These are phyloP conservation scores for Limulus polyphemus DNA, from an alignment of 2,888 invertebrate species.

Conservation along the genomic window DNA sequence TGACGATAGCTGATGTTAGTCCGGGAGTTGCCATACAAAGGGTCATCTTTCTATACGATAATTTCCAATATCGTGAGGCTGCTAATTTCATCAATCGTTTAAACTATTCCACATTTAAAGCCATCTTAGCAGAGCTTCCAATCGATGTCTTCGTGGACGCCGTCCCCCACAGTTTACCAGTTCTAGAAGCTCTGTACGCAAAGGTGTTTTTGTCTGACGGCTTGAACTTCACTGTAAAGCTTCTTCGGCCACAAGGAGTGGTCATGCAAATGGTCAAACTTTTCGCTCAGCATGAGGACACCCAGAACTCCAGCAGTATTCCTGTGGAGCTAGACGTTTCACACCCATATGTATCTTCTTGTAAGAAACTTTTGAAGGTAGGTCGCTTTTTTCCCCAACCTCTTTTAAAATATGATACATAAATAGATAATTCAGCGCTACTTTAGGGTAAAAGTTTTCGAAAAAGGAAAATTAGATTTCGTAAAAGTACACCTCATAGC, in stretches of 20 bases:
- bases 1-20: slow-evolving; percentile 38
- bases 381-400: background rate
- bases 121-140: slow-evolving; percentile 55
- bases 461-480: too few species aligned
- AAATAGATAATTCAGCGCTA: too few species aligned
- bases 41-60: slow-evolving; percentile 69
- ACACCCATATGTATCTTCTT: slow-evolving; percentile 29
- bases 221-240: slow-evolving; percentile 36
- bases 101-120: slow-evolving; percentile 63
- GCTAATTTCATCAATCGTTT: slow-evolving; percentile 67
- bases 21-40: slow-evolving; percentile 43
- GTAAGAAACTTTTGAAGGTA: slow-evolving; percentile 38
- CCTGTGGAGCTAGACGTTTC: slow-evolving; percentile 6
- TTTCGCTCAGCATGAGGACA: slow-evolving; percentile 43
- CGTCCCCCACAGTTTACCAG: slow-evolving; percentile 70
- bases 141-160: slow-evolving; percentile 78
- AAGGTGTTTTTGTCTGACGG: slow-evolving; percentile 42
- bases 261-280: slow-evolving; percentile 74
- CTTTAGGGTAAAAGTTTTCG: too few species aligned
- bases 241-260: slow-evolving; percentile 55
- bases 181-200: slow-evolving; percentile 65
- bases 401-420: too few species aligned
- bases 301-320: background rate
- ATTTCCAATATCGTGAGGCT: slow-evolving; percentile 77
- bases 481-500: too few species aligned